Evolutionary conservation across 2,797 vertebrate genomes (phyloP).

Genomic region (Mallotus villosus): DNA sequence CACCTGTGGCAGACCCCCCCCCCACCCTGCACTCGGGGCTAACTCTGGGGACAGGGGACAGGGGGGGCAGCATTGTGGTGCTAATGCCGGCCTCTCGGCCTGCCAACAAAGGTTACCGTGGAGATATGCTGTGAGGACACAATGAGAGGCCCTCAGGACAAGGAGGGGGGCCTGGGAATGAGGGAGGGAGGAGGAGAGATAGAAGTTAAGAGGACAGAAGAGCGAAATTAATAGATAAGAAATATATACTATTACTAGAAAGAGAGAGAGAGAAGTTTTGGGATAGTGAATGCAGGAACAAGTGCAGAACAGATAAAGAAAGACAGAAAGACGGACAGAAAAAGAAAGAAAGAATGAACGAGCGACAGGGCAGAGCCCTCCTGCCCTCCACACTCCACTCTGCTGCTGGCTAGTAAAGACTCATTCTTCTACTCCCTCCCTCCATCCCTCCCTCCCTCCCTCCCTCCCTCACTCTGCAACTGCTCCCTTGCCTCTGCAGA

Average conservation of each 20-base stretch:
- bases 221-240: too few species aligned
- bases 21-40: background rate
- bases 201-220: background rate
- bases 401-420: constrained; percentile 1
- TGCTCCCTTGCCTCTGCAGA: constrained; percentile 43
- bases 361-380: background rate
- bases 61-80: constrained; percentile 69
- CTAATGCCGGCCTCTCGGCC: constrained; percentile 68
- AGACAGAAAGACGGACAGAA: background rate
- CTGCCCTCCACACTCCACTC: too few species aligned
- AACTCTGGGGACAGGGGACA: background rate
- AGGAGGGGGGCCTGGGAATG: constrained; percentile 36
- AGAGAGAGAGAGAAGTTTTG: background rate
- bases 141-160: constrained; percentile 65
- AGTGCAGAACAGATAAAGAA: background rate
- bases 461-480: constrained; percentile 38
- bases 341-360: background rate
- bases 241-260: background rate
- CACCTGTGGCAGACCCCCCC: too few species aligned
- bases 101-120: constrained; percentile 79
- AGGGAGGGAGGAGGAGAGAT: constrained; percentile 15
- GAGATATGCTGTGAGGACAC: constrained; percentile 65
- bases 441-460: constrained; percentile 19
- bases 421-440: background rate
- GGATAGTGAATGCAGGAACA: too few species aligned